Base-by-base conservation (phyloP, 2,888 invertebrate species). In the Parnassius orleans region DNA sequence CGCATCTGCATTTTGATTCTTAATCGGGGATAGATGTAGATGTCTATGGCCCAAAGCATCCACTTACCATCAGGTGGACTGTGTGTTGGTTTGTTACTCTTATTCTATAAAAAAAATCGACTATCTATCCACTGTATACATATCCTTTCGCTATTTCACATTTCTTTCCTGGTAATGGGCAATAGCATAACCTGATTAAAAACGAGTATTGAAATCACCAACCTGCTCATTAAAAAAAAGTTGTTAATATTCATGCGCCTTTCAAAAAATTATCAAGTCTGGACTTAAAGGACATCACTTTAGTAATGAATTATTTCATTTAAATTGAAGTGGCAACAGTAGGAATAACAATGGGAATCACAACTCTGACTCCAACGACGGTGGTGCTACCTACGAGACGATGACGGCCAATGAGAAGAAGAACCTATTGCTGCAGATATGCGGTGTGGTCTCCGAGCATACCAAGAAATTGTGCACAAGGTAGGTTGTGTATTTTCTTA, bases 371-470 rank as follows among this genome's bases (percentile, higher is more conserved):
- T 81, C 89, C 5, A 92, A 90, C 68, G 93, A 93, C 64, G 93
- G 92, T 12, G 92, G 93, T 5, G 92, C 93, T 44, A 93, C 93
- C 53, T 94, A 93, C 65, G 94, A 94, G 68, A 93, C 93, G 1
- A 94, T 94, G 94, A 91, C 93, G 0, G 81, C 93, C 9, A 93
- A 93, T 59, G 94, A 94, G 68, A 94, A 93, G 79, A 93, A 93
- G 69, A 92, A 92, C 44, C 78, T 95, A 10, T 81, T 95, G 24
- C 86, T 92, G 11, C 93, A 94, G 82, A 95, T 94, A n/a, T 95
- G 95, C 76, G 95, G 95, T 1, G 95, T 95, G 0, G 93, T 95
- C 7, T 95, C 95, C 0, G 95, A 95, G 68, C 95, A 95, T 71
- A 95, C 95, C 0, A 95, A 94, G 77, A 95, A 95, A 72, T 86